Base-by-base conservation (phyloP, 92 coral and sea anemone genomes). In the Actinostola sp. region DNA sequence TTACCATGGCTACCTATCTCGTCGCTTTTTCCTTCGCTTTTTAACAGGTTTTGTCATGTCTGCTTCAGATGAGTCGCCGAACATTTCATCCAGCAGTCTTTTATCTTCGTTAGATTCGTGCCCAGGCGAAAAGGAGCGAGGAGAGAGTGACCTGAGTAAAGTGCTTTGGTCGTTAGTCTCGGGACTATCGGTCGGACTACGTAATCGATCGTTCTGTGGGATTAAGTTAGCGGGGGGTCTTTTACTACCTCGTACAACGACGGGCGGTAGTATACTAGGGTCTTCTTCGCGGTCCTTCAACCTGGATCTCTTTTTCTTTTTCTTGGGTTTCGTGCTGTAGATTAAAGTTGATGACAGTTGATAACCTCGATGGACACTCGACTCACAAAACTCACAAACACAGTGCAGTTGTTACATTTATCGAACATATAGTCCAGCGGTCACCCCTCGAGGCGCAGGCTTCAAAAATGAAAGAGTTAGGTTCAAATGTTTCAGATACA, bases 21-120 rank as follows among this genome's bases (percentile, higher is more conserved):
- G 13, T 24, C 31, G 3, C 15, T 57, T 58, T 20, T 63, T 54
- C 13, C 59, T 76, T 11, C 34, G 71, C 53, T 46, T 85, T 62
- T 73, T 86, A n/a, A 74, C 68, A 21, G 81, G 51, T 32, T 66
- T 82, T 44, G 41, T 71, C 45, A 60, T 44, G 38, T 38, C 69
- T 23, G 50, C 64, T 33, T 86, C 92, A 11, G 84, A 63, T 26
- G 92, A 55, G 50, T 72, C 84, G 29, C 84, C 92, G 7, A 86
- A 86, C 88, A 81, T 76, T 50, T 71, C 84, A 30, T 86, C 84
- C 57, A 76, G 71, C 57, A 81, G 54, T 52, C 65, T 70, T 32
- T 50, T 52, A 55, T 75, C 61, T 15, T 76, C 73, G 36, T 56
- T 66, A 27, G 66, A 38, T 1, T 46, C 42, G 30, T 48, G 32